Evolutionary conservation across 2,888 invertebrate genomes (phyloP), one percentile per base, ranked within the genome.

Genomic region (Euproctis similis): DNA sequence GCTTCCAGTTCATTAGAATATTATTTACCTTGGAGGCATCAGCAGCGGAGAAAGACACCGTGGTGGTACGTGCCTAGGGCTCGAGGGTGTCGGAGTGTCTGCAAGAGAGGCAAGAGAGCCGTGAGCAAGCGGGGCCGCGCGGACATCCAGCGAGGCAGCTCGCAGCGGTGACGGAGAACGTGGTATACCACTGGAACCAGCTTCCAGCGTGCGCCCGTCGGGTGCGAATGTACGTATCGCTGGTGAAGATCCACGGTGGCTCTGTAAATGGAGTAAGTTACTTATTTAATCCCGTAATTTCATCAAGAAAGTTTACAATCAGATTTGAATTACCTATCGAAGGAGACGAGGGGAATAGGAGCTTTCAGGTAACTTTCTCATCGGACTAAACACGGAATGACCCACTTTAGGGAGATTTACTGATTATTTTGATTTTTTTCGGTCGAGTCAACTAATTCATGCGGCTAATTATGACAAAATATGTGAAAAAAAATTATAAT

Each of bases 191-290:
- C 89, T 57, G 78, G 71, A 47, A 36, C 81, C 75, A 29, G 78
- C 87, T 39, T 85, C 85, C 1, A 85, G 60, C 1, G 90, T 88
- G 9, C 92, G 88, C 1, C 93, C 93, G 59, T 94, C 94, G 0
- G 93, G 93, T 10, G 92, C 93, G 53, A 92, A 93, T 0, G 94
- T 92, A 41, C 93, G 88, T 46, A 94, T 94, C 45, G 93, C 93
- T 1, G 94, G 94, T 1, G 94, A 94, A 0, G 93, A 92, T 4
- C 92, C 93, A 20, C 93, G 90, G 58, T 92, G 92, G 46, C 89
- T 89, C 88, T 90, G 70, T 5, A 21, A 21, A 14, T 14, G 14
- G n/a, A n/a, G n/a, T n/a, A n/a, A n/a, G n/a, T n/a, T n/a, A n/a
- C n/a, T n/a, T n/a, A n/a, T n/a, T n/a, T n/a, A n/a, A n/a, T n/a